These are phyloP conservation scores for Pammene aurita DNA, from an alignment of 2,888 invertebrate species.

Conservation along the genomic window DNA sequence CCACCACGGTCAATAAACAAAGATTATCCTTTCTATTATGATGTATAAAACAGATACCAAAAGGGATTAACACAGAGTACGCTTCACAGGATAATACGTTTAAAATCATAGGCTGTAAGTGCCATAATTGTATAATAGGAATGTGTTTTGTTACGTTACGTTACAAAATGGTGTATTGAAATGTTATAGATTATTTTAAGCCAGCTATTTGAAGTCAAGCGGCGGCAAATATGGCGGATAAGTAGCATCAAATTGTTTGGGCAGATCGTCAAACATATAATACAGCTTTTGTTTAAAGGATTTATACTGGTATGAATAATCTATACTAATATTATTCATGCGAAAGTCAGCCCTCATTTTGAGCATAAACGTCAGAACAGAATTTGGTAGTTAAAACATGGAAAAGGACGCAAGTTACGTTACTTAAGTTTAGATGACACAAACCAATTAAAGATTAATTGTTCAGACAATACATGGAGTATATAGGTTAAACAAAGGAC, in stretches of 20 bases:
- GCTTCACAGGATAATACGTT: not conserved
- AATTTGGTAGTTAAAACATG: too few relatives aligned
- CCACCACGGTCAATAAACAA: conserved; percentile 66
- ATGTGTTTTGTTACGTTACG: conserved; percentile 45
- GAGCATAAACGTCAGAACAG: not conserved
- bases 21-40: conserved; percentile 57
- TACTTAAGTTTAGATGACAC: too few relatives aligned
- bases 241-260: conserved; percentile 19
- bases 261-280: not conserved
- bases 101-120: not conserved
- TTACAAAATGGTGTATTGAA: conserved; percentile 16
- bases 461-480: too few relatives aligned
- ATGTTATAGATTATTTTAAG: conserved; percentile 23
- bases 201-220: conserved; percentile 48
- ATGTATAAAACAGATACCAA: conserved; percentile 19
- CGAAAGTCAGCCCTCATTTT: not conserved
- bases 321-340: not conserved
- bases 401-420: too few relatives aligned
- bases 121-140: not conserved
- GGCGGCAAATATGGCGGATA: conserved; percentile 50
- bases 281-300: conserved; percentile 2
- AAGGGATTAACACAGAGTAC: conserved; percentile 6
- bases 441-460: not conserved
- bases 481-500: too few relatives aligned
- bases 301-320: conserved; percentile 6